phyloP scores from a whole-genome alignment of 2,888 invertebrate genomes.

The Diplazon laetatorius region DNA sequence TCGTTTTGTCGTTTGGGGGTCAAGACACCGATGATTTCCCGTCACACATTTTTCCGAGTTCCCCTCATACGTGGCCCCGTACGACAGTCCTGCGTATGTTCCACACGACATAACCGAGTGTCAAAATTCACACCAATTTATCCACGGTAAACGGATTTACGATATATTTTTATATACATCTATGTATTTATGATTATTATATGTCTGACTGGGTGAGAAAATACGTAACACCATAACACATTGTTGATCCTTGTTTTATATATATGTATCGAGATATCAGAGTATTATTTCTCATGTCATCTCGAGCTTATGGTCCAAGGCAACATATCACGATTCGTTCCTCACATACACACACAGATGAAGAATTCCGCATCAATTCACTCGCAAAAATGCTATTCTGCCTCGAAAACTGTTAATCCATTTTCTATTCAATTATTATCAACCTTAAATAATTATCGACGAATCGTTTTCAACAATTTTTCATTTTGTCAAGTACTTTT shows the following conservation, averaged over 20 bases:
- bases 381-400: background rate
- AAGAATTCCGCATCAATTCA: background rate
- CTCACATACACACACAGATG: background rate
- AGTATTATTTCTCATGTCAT: constrained; percentile 35
- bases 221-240: constrained; percentile 19
- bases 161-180: constrained; percentile 22
- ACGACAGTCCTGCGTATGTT: constrained; percentile 28
- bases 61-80: background rate
- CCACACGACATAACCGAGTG: constrained; percentile 66
- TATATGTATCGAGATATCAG: constrained; percentile 34
- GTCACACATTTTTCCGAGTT: constrained; percentile 24
- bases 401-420: background rate
- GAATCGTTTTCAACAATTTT: no score
- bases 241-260: background rate
- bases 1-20: constrained; percentile 26
- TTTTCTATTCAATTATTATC: no score
- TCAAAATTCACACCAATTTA: constrained; percentile 76
- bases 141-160: constrained; percentile 71
- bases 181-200: background rate
- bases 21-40: constrained; percentile 35
- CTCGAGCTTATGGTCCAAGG: constrained; percentile 20
- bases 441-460: no score
- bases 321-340: constrained; percentile 38
- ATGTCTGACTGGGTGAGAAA: background rate
- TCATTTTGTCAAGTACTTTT: no score